phyloP scores from a whole-genome alignment of 2,797 vertebrate species.

The Emys orbicularis region DNA sequence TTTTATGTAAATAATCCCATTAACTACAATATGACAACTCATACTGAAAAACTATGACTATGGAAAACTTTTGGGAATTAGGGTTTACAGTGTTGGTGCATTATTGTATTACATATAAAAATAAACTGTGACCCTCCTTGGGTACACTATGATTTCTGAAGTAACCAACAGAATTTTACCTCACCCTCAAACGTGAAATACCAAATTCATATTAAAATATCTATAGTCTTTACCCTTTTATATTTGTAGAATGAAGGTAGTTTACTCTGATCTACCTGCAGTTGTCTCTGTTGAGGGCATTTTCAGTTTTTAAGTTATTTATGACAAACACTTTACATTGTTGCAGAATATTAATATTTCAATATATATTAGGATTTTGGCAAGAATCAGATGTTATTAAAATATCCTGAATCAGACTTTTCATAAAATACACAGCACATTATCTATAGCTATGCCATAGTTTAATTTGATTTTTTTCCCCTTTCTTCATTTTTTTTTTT shows the following conservation, averaged over 20 bases:
- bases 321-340: neutral
- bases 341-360: neutral
- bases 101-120: neutral
- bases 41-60: neutral
- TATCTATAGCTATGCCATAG: accelerated
- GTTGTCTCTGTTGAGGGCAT: neutral
- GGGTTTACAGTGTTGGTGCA: neutral
- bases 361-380: conserved; percentile 27
- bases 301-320: neutral
- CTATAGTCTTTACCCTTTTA: neutral
- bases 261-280: neutral
- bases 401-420: neutral
- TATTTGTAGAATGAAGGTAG: neutral
- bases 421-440: neutral
- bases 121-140: neutral
- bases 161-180: neutral
- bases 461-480: neutral
- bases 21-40: neutral
- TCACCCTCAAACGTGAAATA: neutral
- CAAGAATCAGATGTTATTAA: neutral
- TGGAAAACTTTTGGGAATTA: neutral
- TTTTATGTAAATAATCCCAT: accelerated
- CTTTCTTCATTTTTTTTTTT: neutral
- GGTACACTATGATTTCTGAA: neutral
- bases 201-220: neutral